phyloP scores from a whole-genome alignment of 2,888 invertebrate species.

The Galerucella nymphaeae region DNA sequence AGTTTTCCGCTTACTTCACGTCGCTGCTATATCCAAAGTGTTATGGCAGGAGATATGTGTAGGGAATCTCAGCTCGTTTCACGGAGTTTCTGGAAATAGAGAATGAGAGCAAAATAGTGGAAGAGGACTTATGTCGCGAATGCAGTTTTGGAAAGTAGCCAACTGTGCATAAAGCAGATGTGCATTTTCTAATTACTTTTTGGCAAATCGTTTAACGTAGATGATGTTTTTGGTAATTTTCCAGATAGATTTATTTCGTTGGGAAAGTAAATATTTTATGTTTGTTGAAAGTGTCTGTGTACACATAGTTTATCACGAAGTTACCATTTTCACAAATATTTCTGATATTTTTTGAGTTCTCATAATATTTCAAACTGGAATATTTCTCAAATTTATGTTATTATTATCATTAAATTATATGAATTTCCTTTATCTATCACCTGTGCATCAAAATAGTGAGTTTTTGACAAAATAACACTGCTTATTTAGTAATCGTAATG shows the following conservation, averaged over 20 bases:
- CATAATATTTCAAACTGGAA: too few relatives aligned
- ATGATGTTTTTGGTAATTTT: conserved; percentile 18
- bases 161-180: conserved; percentile 38
- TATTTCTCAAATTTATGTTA: too few relatives aligned
- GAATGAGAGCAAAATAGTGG: conserved; percentile 23
- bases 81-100: conserved; percentile 8
- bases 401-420: too few relatives aligned
- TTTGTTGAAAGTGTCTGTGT: background rate
- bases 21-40: conserved; percentile 48
- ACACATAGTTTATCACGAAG: background rate
- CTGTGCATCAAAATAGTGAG: too few relatives aligned
- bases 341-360: too few relatives aligned
- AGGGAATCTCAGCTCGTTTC: conserved; percentile 11
- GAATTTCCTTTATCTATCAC: too few relatives aligned
- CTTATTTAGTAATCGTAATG: too few relatives aligned
- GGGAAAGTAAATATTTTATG: background rate
- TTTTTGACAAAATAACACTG: too few relatives aligned
- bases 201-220: conserved; percentile 24
- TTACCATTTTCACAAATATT: too few relatives aligned
- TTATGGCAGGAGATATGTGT: conserved; percentile 30
- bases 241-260: conserved; percentile 15
- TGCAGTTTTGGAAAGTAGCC: conserved; percentile 38
- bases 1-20: conserved; percentile 49
- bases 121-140: conserved; percentile 34
- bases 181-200: conserved; percentile 38